These are phyloP conservation scores for Drosophila meridionalis DNA, from an alignment of 2,888 invertebrate genomes.

Conservation along the genomic window DNA sequence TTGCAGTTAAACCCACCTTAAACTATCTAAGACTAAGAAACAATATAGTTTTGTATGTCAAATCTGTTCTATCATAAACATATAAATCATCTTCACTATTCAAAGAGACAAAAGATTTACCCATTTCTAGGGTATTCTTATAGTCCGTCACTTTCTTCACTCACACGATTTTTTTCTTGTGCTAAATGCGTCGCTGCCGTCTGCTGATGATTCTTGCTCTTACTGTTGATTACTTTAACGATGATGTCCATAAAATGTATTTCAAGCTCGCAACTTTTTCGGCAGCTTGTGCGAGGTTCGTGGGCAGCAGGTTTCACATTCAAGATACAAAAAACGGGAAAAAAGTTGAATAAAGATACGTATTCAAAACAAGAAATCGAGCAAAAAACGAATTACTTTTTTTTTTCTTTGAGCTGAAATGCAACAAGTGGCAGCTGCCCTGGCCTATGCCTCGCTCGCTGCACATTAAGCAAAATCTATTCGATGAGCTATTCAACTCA, in stretches of 20 bases:
- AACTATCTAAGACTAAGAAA: neutral
- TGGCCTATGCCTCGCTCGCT: neutral
- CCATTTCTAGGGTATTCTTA: neutral
- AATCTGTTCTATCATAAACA: too few relatives aligned
- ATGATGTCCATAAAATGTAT: conserved; percentile 75
- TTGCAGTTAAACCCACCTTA: neutral
- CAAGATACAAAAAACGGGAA: conserved; percentile 17
- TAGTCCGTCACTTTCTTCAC: neutral
- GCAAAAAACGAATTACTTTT: conserved; percentile 22
- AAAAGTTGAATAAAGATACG: conserved; percentile 6
- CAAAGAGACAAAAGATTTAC: neutral
- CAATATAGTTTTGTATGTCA: too few relatives aligned
- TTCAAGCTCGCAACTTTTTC: conserved; percentile 54
- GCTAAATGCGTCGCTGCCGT: conserved; percentile 42
- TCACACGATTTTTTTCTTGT: conserved; percentile 3
- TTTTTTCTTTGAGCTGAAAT: conserved; percentile 3
- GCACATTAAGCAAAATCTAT: conserved; percentile 3
- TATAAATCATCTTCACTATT: too few relatives aligned
- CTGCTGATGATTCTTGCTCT: conserved; percentile 70
- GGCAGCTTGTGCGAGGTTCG: conserved; percentile 36
- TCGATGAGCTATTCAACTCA: neutral
- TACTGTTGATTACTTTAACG: conserved; percentile 77
- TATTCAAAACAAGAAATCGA: conserved; percentile 29
- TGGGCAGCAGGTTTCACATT: conserved; percentile 61
- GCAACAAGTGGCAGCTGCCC: conserved; percentile 28